Evolutionary conservation across 2,113 vertebrate genomes (phyloP).

Genomic region (Neopipo cinnamomea): DNA sequence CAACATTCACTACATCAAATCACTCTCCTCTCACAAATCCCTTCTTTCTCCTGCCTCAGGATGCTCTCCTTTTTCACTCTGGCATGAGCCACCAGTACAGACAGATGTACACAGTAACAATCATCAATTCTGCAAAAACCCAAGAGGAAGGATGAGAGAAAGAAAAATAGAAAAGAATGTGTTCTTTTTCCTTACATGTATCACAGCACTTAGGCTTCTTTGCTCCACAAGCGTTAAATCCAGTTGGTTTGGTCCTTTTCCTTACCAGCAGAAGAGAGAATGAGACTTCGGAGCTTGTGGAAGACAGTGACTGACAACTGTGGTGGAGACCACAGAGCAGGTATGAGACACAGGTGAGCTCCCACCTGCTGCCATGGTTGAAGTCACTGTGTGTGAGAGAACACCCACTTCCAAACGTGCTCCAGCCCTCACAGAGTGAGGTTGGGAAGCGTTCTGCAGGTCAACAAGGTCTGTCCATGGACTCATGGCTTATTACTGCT

Average conservation of each 20-base stretch:
- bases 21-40: background rate
- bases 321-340: background rate
- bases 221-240: background rate
- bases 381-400: background rate
- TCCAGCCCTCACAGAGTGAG: background rate
- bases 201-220: background rate
- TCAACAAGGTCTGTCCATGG: background rate
- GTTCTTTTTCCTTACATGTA: background rate
- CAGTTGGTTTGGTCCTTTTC: background rate
- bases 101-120: background rate
- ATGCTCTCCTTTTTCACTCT: background rate
- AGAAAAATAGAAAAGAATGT: background rate
- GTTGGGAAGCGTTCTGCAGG: background rate
- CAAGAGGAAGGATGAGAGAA: background rate
- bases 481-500: background rate
- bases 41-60: background rate
- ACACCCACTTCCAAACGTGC: rapidly evolving
- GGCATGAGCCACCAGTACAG: background rate
- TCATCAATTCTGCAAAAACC: background rate
- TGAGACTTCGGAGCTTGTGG: background rate
- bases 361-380: background rate
- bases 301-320: background rate
- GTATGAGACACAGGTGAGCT: background rate
- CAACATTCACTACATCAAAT: background rate
- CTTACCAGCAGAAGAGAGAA: background rate